Conservation (phyloP, 2,888 invertebrate genomes). For the Rapana venosa region DNA sequence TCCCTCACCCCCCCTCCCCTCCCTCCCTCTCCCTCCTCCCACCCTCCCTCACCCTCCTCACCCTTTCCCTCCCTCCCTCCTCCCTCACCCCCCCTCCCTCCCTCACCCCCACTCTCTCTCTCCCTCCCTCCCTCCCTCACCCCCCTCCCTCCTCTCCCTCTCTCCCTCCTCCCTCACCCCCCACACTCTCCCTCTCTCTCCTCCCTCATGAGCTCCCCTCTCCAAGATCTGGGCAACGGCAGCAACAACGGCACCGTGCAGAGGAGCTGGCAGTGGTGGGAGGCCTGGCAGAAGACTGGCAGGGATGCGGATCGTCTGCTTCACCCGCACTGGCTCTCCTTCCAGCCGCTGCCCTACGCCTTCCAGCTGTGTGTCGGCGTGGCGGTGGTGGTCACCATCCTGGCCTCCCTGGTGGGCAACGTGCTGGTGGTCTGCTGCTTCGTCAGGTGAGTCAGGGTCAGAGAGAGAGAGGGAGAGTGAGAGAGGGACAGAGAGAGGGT, state of each 20-base stretch:
- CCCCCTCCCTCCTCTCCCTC: neutral
- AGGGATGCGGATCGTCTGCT: conserved; percentile 7
- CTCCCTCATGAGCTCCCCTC: neutral
- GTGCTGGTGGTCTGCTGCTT: conserved; percentile 28
- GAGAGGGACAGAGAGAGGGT: no score
- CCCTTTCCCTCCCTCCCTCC: neutral
- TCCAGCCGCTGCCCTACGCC: conserved; percentile 27
- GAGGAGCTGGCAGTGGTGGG: neutral
- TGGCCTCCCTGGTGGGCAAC: conserved; percentile 30
- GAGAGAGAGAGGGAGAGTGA: no score
- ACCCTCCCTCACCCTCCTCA: no score
- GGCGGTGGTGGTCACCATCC: neutral
- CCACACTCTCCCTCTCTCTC: neutral
- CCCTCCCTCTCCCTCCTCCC: neutral
- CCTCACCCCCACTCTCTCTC: neutral
- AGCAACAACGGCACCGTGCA: neutral
- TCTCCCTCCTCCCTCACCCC: neutral
- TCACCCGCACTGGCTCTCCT: conserved; percentile 32
- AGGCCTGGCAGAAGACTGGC: neutral
- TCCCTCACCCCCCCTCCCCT: no score
- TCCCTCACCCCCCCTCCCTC: neutral
- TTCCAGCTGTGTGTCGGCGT: conserved; percentile 27
- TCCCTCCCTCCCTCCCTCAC: no score
- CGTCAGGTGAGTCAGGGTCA: conserved; percentile 13
- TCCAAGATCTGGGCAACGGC: neutral